Evolutionary conservation across 2,113 vertebrate species (phyloP).

Genomic region (Anser brachyrhynchus): DNA sequence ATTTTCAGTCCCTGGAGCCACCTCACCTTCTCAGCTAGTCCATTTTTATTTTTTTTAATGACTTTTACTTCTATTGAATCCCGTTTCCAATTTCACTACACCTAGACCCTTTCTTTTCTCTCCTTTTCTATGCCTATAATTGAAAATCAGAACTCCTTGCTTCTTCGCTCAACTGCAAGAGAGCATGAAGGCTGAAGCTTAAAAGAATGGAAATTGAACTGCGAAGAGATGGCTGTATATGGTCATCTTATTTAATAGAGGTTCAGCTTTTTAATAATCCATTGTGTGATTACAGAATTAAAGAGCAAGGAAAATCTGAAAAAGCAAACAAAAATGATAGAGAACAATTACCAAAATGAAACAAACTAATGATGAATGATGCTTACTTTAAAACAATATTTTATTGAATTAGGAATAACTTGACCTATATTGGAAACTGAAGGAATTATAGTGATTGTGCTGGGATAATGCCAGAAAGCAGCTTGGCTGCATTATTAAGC

Average conservation of each 20-base stretch:
- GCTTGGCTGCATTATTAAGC: slow-evolving; percentile 44
- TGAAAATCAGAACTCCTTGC: not conserved
- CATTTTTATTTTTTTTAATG: not conserved
- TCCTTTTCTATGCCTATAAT: not conserved
- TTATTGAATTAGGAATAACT: slow-evolving; percentile 48
- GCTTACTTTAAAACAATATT: slow-evolving; percentile 39
- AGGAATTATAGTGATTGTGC: slow-evolving; percentile 52
- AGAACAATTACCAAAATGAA: slow-evolving; percentile 50
- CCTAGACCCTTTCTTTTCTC: not conserved
- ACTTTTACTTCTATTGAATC: not conserved
- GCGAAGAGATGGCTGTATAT: not conserved
- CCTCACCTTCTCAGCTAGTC: not conserved
- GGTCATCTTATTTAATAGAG: not conserved
- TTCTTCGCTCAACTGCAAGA: not conserved
- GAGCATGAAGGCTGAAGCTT: not conserved
- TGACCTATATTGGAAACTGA: slow-evolving; percentile 49
- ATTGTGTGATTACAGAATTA: not conserved
- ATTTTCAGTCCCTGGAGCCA: not conserved
- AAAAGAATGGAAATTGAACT: not conserved
- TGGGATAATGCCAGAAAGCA: slow-evolving; percentile 48
- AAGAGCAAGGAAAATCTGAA: not conserved
- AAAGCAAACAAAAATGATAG: slow-evolving; percentile 42
- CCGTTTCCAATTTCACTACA: not conserved
- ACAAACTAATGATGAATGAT: slow-evolving; percentile 54
- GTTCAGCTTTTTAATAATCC: slow-evolving; percentile 28